Base-by-base conservation (phyloP, 2,113 vertebrate species). In the Catharus fuscescens region DNA sequence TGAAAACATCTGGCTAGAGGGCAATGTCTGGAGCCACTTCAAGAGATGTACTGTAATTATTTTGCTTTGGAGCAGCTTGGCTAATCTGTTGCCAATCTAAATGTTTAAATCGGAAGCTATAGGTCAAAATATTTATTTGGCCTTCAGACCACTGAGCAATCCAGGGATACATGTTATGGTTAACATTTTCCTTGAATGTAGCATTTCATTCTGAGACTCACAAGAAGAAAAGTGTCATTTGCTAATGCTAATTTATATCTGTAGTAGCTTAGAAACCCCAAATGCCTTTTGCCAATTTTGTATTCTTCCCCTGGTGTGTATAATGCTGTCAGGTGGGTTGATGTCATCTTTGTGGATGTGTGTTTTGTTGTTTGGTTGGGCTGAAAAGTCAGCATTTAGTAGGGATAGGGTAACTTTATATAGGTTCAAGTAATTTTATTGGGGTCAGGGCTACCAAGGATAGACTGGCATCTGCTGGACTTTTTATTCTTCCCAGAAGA, bases 1-100 rank as follows among this genome's bases (percentile, higher is more conserved):
- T 95, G 82, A 52, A 95, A 87, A 89, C 76, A 84, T 88, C 60
- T 80, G 90, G 38, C 17, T 91, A 11, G 57, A 81, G 73, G 80
- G 90, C 28, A 36, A 29, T 86, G 32, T 71, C 76, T 95, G 88
- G 86, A 95, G 72, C 56, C 0, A 1, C 53, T 87, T 93, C 32
- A 71, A 62, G 80, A 81, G 59, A 36, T 38, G 38, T 47, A 31
- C 48, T 91, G 25, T 69, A 76, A 76, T 95, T 93, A 88, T 79
- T 95, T 93, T 87, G 50, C 87, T 86, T 65, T 32, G 38, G 31
- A 64, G 64, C 32, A 79, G 36, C 32, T 95, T 72, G 83, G 56
- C 38, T 96, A 76, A 80, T 92, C 60, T 76, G 40, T 31, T 82
- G 50, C 54, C 31, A 78, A 20, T 86, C 70, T 48, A 87, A 94